These are phyloP conservation scores for Marcusenius ussheri DNA, from an alignment of 2,113 vertebrate species.

Conservation along the genomic window DNA sequence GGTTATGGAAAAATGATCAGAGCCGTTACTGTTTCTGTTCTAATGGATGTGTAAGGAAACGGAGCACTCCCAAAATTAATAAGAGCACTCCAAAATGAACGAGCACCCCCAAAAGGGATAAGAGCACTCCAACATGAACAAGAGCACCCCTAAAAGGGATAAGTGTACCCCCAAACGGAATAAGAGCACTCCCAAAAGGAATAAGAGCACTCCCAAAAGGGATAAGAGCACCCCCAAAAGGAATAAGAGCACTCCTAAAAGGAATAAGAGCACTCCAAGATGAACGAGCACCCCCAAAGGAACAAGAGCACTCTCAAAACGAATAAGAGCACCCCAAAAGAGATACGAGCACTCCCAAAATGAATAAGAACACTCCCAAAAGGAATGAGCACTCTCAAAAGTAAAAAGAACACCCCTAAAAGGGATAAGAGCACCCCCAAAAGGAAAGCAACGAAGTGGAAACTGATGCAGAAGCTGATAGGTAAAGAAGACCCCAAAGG, in stretches of 20 bases:
- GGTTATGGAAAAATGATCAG: constrained; percentile 12
- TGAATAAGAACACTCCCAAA: not conserved
- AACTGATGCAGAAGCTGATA: too few species aligned
- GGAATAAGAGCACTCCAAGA: not conserved
- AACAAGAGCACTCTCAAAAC: not conserved
- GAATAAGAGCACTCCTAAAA: not conserved
- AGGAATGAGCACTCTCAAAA: not conserved
- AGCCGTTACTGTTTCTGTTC: not conserved
- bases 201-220: not conserved
- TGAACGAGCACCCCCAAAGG: not conserved
- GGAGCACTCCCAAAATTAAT: not conserved
- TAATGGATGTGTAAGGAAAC: not conserved
- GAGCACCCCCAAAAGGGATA: not conserved
- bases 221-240: not conserved
- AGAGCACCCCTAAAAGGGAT: not conserved
- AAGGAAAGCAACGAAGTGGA: not conserved
- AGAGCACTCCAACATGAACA: not conserved
- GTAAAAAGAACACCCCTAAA: too few species aligned
- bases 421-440: not conserved
- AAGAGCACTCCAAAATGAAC: not conserved
- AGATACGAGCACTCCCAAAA: not conserved
- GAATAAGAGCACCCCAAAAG: not conserved
- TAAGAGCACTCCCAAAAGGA: not conserved
- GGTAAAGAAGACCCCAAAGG: not conserved
- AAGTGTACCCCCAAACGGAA: not conserved